These are phyloP conservation scores for Tetranychus urticae DNA, from an alignment of 1,140 invertebrate genomes.

Conservation along the genomic window DNA sequence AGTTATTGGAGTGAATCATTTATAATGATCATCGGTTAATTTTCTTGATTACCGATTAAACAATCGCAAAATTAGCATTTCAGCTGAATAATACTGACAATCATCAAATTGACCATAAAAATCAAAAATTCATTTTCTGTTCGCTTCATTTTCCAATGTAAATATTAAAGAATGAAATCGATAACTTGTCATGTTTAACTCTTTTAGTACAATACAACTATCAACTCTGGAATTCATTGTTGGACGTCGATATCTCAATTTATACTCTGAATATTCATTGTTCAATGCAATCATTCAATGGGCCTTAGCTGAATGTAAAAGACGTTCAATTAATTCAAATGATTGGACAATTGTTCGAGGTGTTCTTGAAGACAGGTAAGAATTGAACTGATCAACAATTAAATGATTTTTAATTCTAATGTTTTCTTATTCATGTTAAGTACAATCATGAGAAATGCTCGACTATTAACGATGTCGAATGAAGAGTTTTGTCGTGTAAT, in stretches of 20 bases:
- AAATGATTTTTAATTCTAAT: background rate
- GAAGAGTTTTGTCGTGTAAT: slow-evolving; percentile 14
- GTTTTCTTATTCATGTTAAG: background rate
- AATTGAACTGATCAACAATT: background rate
- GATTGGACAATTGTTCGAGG: slow-evolving; percentile 9
- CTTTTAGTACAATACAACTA: slow-evolving; percentile 11
- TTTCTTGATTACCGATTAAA: too few relatives aligned
- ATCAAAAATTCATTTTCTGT: too few relatives aligned
- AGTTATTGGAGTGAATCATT: too few relatives aligned
- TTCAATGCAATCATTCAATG: slow-evolving; percentile 15
- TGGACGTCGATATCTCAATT: slow-evolving; percentile 13
- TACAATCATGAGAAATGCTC: slow-evolving; percentile 8
- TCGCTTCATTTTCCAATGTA: background rate
- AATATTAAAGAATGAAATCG: background rate
- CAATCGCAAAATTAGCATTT: too few relatives aligned
- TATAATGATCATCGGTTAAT: too few relatives aligned
- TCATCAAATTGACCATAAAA: background rate
- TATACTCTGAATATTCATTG: slow-evolving; percentile 16
- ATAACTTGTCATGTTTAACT: background rate
- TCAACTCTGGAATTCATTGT: slow-evolving; percentile 15
- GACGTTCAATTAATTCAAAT: slow-evolving; percentile 9
- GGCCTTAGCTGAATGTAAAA: slow-evolving; percentile 15
- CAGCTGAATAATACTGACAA: background rate
- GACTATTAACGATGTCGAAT: slow-evolving; percentile 15
- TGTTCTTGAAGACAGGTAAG: slow-evolving; percentile 10